Percentiles rank a stretch among this genome's conserved stretches.
phyloP scores from a whole-genome alignment of 2,797 vertebrate genomes.

The Crenuchus spilurus region DNA sequence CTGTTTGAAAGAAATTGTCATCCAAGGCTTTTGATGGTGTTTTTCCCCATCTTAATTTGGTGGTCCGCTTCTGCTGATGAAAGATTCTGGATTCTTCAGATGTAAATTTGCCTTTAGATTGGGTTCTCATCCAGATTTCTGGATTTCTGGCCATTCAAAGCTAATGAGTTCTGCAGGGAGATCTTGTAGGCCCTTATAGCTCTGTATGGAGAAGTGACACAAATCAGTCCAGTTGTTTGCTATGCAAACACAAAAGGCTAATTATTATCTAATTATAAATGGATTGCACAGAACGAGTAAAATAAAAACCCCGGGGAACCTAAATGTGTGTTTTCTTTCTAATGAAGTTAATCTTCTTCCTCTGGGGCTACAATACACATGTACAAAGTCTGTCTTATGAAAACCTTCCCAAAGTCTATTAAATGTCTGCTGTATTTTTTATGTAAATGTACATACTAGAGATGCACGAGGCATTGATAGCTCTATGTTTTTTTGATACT shows the following conservation, averaged over 20 bases:
- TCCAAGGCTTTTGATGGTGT: neutral
- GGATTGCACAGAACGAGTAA: neutral
- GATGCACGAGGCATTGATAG: too few species aligned
- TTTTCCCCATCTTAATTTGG: neutral
- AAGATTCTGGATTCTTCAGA: neutral
- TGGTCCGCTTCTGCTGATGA: neutral
- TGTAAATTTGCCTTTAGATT: slow-evolving; percentile 9
- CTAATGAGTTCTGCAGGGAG: slow-evolving; percentile 30
- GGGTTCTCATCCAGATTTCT: neutral
- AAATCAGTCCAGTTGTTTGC: slow-evolving; percentile 21
- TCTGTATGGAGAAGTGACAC: neutral
- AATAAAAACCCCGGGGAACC: neutral
- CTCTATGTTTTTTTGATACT: too few species aligned
- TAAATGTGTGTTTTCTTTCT: too few species aligned
- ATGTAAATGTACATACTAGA: too few species aligned
- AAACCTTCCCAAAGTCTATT: too few species aligned
- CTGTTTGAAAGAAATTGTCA: slow-evolving; percentile 2
- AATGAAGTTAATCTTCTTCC: too few species aligned
- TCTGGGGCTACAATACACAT: too few species aligned
- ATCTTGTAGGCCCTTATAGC: slow-evolving; percentile 2
- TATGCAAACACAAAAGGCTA: slow-evolving; percentile 31
- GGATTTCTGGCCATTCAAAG: slow-evolving; percentile 5
- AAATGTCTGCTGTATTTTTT: too few species aligned
- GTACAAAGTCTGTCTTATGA: too few species aligned
- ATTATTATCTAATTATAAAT: slow-evolving; percentile 35